Evolutionary conservation across 1,140 invertebrate genomes (phyloP), one percentile per base, ranked within the genome.

Genomic region (Achroia grisella): DNA sequence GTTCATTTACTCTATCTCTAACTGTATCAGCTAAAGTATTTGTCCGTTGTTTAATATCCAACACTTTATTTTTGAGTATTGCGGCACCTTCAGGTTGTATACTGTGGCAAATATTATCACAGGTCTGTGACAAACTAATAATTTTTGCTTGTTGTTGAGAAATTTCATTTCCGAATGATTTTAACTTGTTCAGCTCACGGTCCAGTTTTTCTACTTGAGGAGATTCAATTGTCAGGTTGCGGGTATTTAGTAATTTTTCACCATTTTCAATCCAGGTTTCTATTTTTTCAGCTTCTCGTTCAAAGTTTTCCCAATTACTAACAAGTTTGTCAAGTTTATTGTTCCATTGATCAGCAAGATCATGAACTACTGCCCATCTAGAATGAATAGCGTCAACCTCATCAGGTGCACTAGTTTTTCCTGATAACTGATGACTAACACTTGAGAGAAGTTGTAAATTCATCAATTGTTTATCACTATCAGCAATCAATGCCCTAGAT

Each of bases 351-450:
- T 90, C 86, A 0, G 92, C 90, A 36, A 89, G 87, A 53, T 94
- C 91, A 50, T 95, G 91, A 10, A 96, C 89, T 0, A 91, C 87
- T 30, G 92, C 91, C 91, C 93, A 95, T 34, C 93, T 88, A 5
- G 92, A 93, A 48, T 93, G 89, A 41, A 95, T 89, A 8, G 93
- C 91, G 69, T 96, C 94, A 11, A 95, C 89, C 85, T 96, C 94
- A 82, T 95, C 93, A 10, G 90, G 90, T 14, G 91, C 92, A 67
- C 89, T 90, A 29, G 90, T 92, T 79, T 91, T 92, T 27, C 90
- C 89, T 10, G 90, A 88, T 54, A 95, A 89, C 74, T 93, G 89
- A 61, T 92, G 90, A 64, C 92, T 92, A 48, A 94, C 90, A 56
- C 83, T 88, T 5, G 90, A 90, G 56, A 95, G 72, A 64, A 90